Base-by-base conservation (phyloP, 2,797 vertebrate species). In the Sternotherus odoratus region DNA sequence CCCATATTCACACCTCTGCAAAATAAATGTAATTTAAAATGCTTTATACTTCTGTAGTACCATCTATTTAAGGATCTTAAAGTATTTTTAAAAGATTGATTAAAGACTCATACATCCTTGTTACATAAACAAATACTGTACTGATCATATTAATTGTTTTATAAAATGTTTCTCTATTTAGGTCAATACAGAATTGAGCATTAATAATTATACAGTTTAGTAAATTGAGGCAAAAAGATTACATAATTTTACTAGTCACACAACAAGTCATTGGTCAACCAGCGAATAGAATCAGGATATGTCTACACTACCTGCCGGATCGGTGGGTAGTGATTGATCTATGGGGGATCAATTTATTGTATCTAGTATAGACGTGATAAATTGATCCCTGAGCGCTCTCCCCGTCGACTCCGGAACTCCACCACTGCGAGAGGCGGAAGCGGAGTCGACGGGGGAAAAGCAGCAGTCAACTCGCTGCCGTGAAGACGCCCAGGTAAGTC, bases 11-110 rank as follows among this genome's bases (percentile, higher is more conserved):
- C 77, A 48, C 66, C 77, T 92, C 94, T 85, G 82, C 83, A 95
- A 94, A 97, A 88, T 94, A 93, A 91, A 79, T 78, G 63, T 80
- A 57, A 87, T 82, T 96, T 15, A 28, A 95, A 36, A 17, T 94
- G 90, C 75, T 92, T 87, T 51, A 75, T 75, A 92, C 94, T 95
- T 92, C 91, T 89, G 69, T 0, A 0, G 46, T 0, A 0, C 74
- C 80, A 53, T 82, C 89, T 88, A 92, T 78, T 82, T 30, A 78
- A 17, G 74, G 82, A 75, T 95, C 89, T 90, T 87, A 69, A 80
- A 89, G 83, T 84, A 15, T 89, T 90, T 95, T 80, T 85, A 57
- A 95, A 96, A 91, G 82, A 80, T 87, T 92, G 93, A 94, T 94
- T 95, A 95, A 75, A 92, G 82, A 13, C 51, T 91, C 11, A 0